phyloP scores from a whole-genome alignment of 1,140 invertebrate genomes.

The Sitodiplosis mosellana region DNA sequence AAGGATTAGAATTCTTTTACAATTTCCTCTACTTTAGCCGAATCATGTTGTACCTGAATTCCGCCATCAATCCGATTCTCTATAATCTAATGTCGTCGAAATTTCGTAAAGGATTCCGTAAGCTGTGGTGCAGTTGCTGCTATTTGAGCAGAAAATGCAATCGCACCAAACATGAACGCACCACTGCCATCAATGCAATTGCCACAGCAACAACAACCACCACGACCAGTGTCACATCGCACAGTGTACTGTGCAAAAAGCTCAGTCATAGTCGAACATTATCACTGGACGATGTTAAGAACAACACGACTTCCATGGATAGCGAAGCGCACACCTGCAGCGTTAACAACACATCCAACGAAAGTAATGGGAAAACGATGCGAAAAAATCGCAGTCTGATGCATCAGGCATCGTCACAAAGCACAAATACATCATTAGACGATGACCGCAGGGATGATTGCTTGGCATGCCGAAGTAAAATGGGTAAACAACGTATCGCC shows the following conservation, averaged over 20 bases:
- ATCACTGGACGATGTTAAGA: neutral
- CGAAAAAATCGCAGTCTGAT: no score
- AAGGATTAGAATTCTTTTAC: slow-evolving; percentile 66
- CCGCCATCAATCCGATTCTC: slow-evolving; percentile 75
- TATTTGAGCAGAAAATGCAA: neutral
- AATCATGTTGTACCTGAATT: slow-evolving; percentile 79
- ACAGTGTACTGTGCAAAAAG: neutral
- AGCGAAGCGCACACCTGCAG: no score
- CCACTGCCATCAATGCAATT: slow-evolving; percentile 9
- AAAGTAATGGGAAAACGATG: no score
- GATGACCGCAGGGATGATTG: no score
- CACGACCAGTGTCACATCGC: neutral
- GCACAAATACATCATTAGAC: no score
- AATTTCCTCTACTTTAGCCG: slow-evolving; percentile 69
- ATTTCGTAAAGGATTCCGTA: slow-evolving; percentile 65
- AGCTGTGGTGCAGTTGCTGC: slow-evolving; percentile 29
- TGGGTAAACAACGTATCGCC: no score
- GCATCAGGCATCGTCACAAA: no score
- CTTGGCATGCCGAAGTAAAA: no score
- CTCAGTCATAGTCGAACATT: neutral
- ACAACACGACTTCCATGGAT: no score
- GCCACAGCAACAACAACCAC: neutral
- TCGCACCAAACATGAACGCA: neutral
- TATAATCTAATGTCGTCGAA: slow-evolving; percentile 89
- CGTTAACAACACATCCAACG: no score